Conservation (phyloP, 2,888 invertebrate genomes). For the Papilio elwesi region DNA sequence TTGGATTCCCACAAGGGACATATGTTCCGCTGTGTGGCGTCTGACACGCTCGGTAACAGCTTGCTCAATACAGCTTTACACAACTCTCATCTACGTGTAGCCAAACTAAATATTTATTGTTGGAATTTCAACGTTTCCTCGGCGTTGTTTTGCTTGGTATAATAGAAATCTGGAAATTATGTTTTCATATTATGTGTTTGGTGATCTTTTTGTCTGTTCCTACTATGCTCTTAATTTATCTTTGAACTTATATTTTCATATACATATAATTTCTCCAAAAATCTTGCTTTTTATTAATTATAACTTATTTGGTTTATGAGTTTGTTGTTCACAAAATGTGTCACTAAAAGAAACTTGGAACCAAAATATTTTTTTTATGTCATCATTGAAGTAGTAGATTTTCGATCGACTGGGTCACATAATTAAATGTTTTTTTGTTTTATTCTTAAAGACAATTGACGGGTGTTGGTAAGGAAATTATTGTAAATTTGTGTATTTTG, state of each 20-base stretch:
- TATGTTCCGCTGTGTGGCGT: not conserved
- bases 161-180: not conserved
- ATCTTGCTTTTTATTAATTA: no score
- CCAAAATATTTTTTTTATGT: no score
- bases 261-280: not conserved
- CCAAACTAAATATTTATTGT: constrained; percentile 11
- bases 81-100: constrained; percentile 6
- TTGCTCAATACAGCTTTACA: constrained; percentile 18
- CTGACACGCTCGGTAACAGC: constrained; percentile 20
- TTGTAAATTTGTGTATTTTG: constrained; percentile 30
- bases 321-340: no score
- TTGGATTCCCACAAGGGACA: constrained; percentile 29
- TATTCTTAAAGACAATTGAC: not conserved
- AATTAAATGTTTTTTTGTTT: no score
- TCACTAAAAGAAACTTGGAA: no score
- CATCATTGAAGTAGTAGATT: no score
- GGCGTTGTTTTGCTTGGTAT: not conserved
- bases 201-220: not conserved
- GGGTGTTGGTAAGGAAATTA: constrained; percentile 6
- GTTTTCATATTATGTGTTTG: not conserved
- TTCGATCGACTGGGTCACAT: no score
- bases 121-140: not conserved
- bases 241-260: not conserved
- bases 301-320: no score
- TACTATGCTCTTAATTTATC: not conserved